Evolutionary conservation across 2,797 vertebrate species (phyloP), one percentile per base, ranked within the genome.

Genomic region (Diceros bicornis): DNA sequence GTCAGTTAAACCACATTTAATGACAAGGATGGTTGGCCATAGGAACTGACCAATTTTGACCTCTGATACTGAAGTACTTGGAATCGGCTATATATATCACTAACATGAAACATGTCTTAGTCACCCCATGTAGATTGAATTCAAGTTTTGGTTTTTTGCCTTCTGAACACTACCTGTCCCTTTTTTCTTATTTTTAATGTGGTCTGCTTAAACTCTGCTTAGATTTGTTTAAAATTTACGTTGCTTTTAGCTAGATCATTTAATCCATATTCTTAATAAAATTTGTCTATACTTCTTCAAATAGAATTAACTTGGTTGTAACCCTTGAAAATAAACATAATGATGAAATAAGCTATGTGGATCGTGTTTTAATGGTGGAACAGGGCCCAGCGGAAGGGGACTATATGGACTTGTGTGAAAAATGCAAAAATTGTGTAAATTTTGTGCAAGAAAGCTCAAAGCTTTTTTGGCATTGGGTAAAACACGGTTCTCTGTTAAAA

Each of bases 401-500:
- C 41, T 85, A 91, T 75, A 68, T 93, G 59, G 37, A 95, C 32
- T 96, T 74, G 93, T 90, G 92, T 87, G 57, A 61, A 86, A 86
- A 79, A 95, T 55, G 52, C 37, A 95, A 90, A 96, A 78, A 57
- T 11, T 23, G 18, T 85, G 77, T 52, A 79, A 57, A 62, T 77
- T 97, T 84, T 94, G 64, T 96, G 89, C 79, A 97, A 94, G 92
- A 92, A 97, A 91, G 95, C 94, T 94, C 81, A 84, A 61, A 89
- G 90, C 77, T 96, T 93, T 96, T 89, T 96, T 98, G 92, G 97
- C 96, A 97, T 96, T 83, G 68, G 96, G 86, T 96, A 97, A 98
- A 98, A 90, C 55, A 75, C 59, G 97, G 94, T 96, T 98, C 98
- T 97, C 90, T 81, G 86, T 95, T 98, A 98, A 97, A 91, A 97